Evolutionary conservation across 2,113 vertebrate species (phyloP).

Genomic region (Engystomops pustulosus): DNA sequence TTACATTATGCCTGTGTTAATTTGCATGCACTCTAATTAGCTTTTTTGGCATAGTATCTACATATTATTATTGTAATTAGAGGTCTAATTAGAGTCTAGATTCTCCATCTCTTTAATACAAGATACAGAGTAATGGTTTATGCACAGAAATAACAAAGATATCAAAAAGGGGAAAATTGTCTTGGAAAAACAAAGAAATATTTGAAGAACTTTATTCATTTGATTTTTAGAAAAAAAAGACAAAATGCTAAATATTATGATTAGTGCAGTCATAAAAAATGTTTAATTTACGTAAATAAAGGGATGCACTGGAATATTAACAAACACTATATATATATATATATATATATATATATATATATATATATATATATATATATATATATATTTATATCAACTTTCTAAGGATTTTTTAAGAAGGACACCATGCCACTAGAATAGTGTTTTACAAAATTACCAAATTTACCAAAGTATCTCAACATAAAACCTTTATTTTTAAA

Average conservation of each 20-base stretch:
- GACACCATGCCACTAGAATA: too few relatives aligned
- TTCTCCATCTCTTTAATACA: conserved; percentile 22
- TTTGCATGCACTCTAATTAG: conserved; percentile 29
- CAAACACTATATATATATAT: too few relatives aligned
- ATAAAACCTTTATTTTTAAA: too few relatives aligned
- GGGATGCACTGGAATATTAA: too few relatives aligned
- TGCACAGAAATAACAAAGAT: conserved; percentile 20
- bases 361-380: too few relatives aligned
- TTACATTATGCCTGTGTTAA: conserved; percentile 37
- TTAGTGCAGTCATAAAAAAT: neutral
- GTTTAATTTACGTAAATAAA: neutral
- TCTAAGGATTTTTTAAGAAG: too few relatives aligned
- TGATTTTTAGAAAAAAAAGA: neutral
- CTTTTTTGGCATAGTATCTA: conserved; percentile 8
- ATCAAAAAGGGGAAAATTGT: conserved; percentile 15
- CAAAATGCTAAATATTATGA: neutral
- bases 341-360: too few relatives aligned
- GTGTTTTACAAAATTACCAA: too few relatives aligned
- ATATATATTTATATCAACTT: too few relatives aligned
- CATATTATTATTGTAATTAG: conserved; percentile 40
- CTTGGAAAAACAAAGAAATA: neutral
- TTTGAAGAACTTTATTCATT: neutral
- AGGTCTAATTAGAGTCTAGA: conserved; percentile 28
- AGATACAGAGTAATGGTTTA: conserved; percentile 5
- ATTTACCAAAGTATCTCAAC: too few relatives aligned